Evolutionary conservation across 2,113 vertebrate genomes (phyloP).

Genomic region (Pangasianodon gigas): DNA sequence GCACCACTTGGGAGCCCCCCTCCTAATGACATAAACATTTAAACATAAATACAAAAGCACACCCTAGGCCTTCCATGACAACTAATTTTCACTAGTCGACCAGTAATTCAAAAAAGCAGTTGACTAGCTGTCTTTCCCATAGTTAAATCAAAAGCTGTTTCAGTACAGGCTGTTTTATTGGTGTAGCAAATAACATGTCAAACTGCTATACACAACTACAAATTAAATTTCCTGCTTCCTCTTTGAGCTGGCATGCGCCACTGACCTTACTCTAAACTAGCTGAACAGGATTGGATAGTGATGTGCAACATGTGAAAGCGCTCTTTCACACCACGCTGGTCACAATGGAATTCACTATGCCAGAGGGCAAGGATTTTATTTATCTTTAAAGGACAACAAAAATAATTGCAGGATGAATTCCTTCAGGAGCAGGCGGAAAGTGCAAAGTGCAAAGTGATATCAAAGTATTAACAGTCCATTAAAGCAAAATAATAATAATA

Average conservation of each 20-base stretch:
- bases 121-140: too few relatives aligned
- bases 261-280: not conserved
- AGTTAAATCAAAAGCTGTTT: not conserved
- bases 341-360: not conserved
- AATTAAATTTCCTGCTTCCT: too few relatives aligned
- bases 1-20: too few relatives aligned
- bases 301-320: not conserved
- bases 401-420: not conserved
- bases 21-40: too few relatives aligned
- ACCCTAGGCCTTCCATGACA: not conserved
- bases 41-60: not conserved
- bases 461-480: not conserved
- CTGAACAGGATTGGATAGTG: not conserved
- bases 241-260: not conserved
- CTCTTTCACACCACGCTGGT: not conserved
- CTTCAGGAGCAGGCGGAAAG: not conserved
- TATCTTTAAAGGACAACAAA: not conserved
- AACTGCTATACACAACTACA: too few relatives aligned
- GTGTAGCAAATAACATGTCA: not conserved
- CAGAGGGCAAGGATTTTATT: not conserved
- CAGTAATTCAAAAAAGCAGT: not conserved
- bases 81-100: not conserved
- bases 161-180: too few relatives aligned
- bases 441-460: not conserved
- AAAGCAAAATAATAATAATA: not conserved